Evolutionary conservation across 2,888 invertebrate genomes (phyloP).

Genomic region (Proisotoma minuta): DNA sequence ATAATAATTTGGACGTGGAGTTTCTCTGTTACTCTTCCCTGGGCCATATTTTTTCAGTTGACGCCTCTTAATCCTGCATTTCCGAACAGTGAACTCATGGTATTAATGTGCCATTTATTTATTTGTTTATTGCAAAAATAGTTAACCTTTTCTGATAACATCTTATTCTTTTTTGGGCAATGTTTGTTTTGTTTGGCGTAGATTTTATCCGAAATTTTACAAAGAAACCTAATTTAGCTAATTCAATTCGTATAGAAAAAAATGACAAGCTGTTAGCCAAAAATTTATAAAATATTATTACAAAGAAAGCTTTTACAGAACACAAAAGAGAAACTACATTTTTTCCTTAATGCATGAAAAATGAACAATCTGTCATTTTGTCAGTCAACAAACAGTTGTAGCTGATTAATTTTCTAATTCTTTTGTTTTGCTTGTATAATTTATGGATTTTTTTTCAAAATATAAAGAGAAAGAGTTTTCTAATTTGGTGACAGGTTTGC

Average conservation of each 20-base stretch:
- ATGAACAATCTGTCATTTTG: too few species aligned
- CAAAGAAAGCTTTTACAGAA: not conserved
- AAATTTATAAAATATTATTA: too few species aligned
- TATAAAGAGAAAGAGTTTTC: not conserved
- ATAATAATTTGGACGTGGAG: conserved; percentile 55
- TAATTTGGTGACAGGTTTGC: conserved; percentile 52
- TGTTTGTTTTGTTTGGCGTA: not conserved
- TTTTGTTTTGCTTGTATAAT: not conserved
- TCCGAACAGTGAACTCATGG: conserved; percentile 50
- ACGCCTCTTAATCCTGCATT: conserved; percentile 48
- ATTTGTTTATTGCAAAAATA: too few species aligned
- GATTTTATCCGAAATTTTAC: too few species aligned
- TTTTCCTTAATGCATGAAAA: too few species aligned
- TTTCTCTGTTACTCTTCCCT: conserved; percentile 54
- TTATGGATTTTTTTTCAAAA: not conserved
- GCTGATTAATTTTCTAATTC: not conserved
- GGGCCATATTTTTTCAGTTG: conserved; percentile 55
- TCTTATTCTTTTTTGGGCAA: not conserved
- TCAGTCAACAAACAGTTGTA: too few species aligned
- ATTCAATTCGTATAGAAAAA: too few species aligned
- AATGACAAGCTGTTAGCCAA: too few species aligned
- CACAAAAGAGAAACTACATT: too few species aligned
- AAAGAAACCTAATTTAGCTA: too few species aligned
- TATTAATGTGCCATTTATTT: too few species aligned
- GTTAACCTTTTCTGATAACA: too few species aligned